Conservation (phyloP, 2,113 vertebrate genomes). For the Cercocebus atys region DNA sequence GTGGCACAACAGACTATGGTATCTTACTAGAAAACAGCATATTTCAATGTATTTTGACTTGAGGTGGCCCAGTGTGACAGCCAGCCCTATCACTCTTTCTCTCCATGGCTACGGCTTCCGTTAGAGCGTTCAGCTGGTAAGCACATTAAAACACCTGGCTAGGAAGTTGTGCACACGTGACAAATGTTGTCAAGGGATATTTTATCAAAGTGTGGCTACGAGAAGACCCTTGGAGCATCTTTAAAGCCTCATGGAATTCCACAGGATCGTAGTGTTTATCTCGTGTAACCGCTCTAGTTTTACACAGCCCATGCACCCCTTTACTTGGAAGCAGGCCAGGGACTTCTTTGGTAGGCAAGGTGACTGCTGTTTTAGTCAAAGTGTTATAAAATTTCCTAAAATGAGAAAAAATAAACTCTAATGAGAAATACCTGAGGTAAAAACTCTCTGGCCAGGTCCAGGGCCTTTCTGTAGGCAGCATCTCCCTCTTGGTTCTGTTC, state of each 20-base stretch:
- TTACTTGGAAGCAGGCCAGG: neutral
- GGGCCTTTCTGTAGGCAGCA: constrained; percentile 93
- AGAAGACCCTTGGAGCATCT: neutral
- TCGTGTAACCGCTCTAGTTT: neutral
- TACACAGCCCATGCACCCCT: neutral
- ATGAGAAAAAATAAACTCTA: neutral
- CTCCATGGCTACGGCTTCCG: accelerated
- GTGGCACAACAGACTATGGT: accelerated
- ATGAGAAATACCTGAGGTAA: constrained; percentile 91
- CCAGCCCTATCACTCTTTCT: neutral
- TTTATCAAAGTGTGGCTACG: neutral
- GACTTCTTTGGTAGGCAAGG: accelerated
- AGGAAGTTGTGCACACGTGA: neutral
- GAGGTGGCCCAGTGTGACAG: neutral
- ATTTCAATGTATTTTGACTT: no score
- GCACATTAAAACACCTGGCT: neutral
- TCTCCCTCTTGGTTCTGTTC: constrained; percentile 94
- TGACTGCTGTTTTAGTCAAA: neutral
- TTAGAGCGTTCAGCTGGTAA: neutral
- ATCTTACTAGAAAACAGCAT: neutral
- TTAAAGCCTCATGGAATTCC: neutral
- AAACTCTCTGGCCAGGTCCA: constrained; percentile 94
- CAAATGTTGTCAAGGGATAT: accelerated
- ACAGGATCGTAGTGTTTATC: neutral
- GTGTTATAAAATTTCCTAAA: neutral